Percentiles rank a stretch among this genome's conserved stretches.
phyloP scores from a whole-genome alignment of 2,888 invertebrate genomes.

The Drosophila atripex region DNA sequence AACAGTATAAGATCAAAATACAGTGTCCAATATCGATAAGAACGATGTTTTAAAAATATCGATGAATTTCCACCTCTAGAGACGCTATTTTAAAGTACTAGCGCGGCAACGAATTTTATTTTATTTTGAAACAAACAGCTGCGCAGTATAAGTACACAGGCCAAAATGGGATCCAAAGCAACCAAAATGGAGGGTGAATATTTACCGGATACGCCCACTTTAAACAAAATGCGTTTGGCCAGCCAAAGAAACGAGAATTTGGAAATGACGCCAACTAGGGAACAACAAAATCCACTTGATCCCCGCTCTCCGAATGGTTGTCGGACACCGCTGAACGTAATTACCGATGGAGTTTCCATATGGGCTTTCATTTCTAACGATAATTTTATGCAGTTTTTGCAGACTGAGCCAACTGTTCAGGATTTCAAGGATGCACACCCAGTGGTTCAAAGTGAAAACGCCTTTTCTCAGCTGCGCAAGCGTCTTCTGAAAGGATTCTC shows the following conservation, averaged over 20 bases:
- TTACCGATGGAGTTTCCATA: constrained; percentile 9
- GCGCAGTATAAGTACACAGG: not conserved
- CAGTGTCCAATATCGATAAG: no score
- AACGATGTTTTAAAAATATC: no score
- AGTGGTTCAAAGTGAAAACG: constrained; percentile 32
- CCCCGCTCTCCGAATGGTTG: constrained; percentile 79
- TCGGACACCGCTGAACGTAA: constrained; percentile 78
- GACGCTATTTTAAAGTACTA: constrained; percentile 67
- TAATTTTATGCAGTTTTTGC: constrained; percentile 33
- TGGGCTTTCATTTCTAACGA: not conserved
- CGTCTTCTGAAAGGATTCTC: constrained; percentile 78
- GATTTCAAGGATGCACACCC: not conserved
- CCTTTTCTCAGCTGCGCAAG: constrained; percentile 73
- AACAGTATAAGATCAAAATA: no score
- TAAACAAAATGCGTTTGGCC: constrained; percentile 50
- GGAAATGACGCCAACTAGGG: constrained; percentile 41
- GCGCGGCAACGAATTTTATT: constrained; percentile 46
- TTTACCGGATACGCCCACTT: constrained; percentile 65
- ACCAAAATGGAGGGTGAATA: constrained; percentile 77
- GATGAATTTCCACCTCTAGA: not conserved
- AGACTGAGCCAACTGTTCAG: constrained; percentile 16
- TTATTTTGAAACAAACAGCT: constrained; percentile 5
- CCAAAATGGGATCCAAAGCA: constrained; percentile 77
- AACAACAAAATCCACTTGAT: constrained; percentile 58
- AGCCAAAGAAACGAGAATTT: constrained; percentile 21